Evolutionary conservation across 1,140 invertebrate genomes (phyloP).

Genomic region (Battus philenor): DNA sequence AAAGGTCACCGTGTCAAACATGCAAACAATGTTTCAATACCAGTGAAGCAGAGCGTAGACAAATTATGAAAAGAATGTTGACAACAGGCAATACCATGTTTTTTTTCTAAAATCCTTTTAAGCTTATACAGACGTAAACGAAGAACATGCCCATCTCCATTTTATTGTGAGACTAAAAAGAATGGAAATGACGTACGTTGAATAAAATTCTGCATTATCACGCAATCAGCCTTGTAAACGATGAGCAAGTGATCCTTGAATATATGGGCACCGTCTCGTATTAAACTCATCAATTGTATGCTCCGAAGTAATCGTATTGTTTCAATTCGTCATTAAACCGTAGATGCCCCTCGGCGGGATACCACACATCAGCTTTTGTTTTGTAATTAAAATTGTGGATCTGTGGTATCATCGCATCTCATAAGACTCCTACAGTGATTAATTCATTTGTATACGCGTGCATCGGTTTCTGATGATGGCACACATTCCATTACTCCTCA

Average conservation of each 20-base stretch:
- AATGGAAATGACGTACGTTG: neutral
- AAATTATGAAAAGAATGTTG: too few relatives aligned
- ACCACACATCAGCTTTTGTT: conserved; percentile 49
- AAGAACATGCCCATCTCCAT: too few relatives aligned
- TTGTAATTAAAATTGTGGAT: conserved; percentile 61
- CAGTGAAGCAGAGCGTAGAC: too few relatives aligned
- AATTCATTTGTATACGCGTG: conserved; percentile 18
- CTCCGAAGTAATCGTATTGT: conserved; percentile 37
- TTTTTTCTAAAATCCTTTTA: too few relatives aligned
- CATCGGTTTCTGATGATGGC: conserved; percentile 16
- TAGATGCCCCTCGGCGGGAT: conserved; percentile 37
- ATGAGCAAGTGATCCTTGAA: conserved; percentile 1
- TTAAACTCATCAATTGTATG: conserved; percentile 2
- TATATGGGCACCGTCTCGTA: neutral
- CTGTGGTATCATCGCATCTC: conserved; percentile 26
- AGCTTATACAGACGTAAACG: too few relatives aligned
- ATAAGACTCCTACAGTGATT: conserved; percentile 38
- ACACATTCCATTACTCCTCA: too few relatives aligned
- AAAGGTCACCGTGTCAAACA: too few relatives aligned
- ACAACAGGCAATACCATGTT: too few relatives aligned
- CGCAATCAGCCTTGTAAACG: conserved; percentile 7
- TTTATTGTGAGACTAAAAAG: too few relatives aligned
- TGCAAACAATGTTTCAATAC: too few relatives aligned
- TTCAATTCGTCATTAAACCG: conserved; percentile 33
- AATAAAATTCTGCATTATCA: conserved; percentile 7